Evolutionary conservation across 1,140 invertebrate genomes (phyloP).

Genomic region (Melipona quadrifasciata): DNA sequence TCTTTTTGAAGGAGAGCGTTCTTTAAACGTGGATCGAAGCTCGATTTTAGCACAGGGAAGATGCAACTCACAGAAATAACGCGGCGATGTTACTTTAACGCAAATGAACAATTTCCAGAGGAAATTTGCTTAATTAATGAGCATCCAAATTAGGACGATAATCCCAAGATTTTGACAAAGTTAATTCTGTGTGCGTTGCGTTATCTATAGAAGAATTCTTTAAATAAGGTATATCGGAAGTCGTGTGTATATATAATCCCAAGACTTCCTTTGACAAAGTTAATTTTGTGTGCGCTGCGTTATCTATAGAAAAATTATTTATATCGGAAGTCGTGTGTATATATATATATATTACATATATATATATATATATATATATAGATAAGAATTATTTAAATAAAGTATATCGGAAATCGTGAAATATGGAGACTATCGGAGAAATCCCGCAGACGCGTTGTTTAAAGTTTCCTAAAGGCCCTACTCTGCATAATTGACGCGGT

Average conservation of each 20-base stretch:
- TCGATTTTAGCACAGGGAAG: background rate
- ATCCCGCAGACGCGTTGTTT: background rate
- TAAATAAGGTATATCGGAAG: background rate
- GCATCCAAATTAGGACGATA: background rate
- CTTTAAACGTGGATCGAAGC: background rate
- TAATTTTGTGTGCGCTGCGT: background rate
- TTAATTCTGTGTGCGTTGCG: background rate
- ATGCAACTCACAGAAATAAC: background rate
- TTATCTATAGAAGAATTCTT: background rate
- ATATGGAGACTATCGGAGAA: background rate
- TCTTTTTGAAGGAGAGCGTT: background rate
- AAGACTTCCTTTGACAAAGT: background rate
- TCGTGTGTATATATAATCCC: background rate
- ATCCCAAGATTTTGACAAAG: background rate
- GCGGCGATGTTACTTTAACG: background rate
- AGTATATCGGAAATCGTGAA: background rate
- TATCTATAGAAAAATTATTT: background rate
- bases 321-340: background rate
- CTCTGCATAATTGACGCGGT: background rate
- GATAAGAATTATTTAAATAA: background rate
- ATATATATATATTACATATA: too few relatives aligned
- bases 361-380: too few relatives aligned
- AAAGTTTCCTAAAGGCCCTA: background rate
- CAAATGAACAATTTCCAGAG: background rate
- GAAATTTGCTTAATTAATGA: background rate